Evolutionary conservation across 2,888 invertebrate species (phyloP).

Genomic region (Notodonta ziczac): DNA sequence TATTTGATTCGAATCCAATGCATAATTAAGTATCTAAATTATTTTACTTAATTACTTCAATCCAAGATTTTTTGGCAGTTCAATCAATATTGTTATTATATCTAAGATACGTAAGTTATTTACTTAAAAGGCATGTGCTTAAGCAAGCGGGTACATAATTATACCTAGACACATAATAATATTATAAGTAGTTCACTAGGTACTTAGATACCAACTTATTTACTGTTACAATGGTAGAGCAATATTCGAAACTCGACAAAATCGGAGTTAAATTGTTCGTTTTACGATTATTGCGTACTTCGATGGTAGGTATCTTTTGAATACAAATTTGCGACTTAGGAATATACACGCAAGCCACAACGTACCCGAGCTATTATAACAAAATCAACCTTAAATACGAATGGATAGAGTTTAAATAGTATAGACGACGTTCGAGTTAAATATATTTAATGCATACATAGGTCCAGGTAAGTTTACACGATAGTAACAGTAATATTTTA

Average conservation of each 20-base stretch:
- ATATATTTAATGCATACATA: conserved; percentile 48
- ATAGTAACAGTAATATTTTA: conserved; percentile 63
- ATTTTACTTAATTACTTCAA: too few relatives aligned
- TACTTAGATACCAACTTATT: conserved; percentile 41
- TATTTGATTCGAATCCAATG: neutral
- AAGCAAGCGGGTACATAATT: too few relatives aligned
- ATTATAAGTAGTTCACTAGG: conserved; percentile 2
- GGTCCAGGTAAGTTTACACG: conserved; percentile 54
- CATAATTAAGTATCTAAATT: neutral
- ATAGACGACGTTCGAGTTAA: conserved; percentile 11
- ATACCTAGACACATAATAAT: neutral
- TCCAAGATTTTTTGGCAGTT: too few relatives aligned
- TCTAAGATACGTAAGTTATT: too few relatives aligned
- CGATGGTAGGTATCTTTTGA: conserved; percentile 74
- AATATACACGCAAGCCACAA: conserved; percentile 61
- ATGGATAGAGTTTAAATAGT: neutral
- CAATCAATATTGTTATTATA: too few relatives aligned
- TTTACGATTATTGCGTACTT: conserved; percentile 78
- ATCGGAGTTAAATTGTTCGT: conserved; percentile 74
- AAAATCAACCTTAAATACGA: conserved; percentile 24
- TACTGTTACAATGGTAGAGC: conserved; percentile 51
- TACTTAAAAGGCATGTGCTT: too few relatives aligned
- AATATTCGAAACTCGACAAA: conserved; percentile 70
- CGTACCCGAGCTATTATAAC: conserved; percentile 12
- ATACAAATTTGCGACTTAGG: conserved; percentile 70